Base-by-base conservation (phyloP, 1,140 invertebrate genomes). In the Chionoecetes opilio region DNA sequence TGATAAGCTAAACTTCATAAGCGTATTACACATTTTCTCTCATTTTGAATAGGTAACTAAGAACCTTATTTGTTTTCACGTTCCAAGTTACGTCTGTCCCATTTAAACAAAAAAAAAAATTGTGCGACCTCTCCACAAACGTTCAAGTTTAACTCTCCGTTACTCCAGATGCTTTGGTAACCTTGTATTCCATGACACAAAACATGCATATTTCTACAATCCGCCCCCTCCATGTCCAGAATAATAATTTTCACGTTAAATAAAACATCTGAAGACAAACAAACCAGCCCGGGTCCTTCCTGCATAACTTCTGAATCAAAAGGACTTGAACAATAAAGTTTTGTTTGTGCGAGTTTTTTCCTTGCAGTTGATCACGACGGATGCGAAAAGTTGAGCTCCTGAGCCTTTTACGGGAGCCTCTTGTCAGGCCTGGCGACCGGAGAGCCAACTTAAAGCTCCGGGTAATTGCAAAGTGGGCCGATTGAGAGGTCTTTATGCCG, bases 341-440 rank as follows among this genome's bases (percentile, higher is more conserved):
- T 92, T 92, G 85, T 93, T 93, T 89, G 32, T 53, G 82, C 29
- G 46, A 46, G n/a, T 75, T 93, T 93, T n/a, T 93, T 93, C 85
- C 93, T 88, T n/a, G 0, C 35, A 93, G 82, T 93, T 93, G 21
- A 82, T 93, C 41, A 88, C 85, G 85, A 75, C 35, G 88, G 84
- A 93, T 93, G 93, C 87, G 85, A 93, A 88, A 93, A 93, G 93
- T 89, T 93, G 53, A 53, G 86, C 26, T 90, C 14, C 31, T 90
- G 88, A 53, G 32, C n/a, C 11, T 53, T 90, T 35, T 53, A 46
- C 88, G 38, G 21, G 21, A 75, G n/a, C 63, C 85, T 87, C 85
- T 87, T 21, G 85, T 34, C 29, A 21, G 32, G 29, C 29, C 85
- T 31, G 85, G 21, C 29, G 37, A 29, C 29, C 29, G 85, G 37